Base-by-base conservation (phyloP, 2,888 invertebrate species). In the Drosophila tanythrix region DNA sequence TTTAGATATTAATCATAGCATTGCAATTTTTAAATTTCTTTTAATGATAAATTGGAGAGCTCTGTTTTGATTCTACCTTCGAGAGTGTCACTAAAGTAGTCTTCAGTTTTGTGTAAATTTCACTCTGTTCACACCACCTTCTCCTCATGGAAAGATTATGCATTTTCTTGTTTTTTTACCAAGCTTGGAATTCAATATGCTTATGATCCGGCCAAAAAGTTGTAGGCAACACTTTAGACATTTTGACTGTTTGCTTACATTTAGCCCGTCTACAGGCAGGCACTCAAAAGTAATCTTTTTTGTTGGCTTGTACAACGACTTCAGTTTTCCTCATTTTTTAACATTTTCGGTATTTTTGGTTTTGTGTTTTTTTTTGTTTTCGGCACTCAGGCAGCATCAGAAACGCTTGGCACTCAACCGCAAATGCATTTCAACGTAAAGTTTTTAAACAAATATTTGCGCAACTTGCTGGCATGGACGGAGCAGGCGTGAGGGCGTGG, bases 361-460 rank as follows among this genome's bases (percentile, higher is more conserved):
- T 56, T 46, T 36, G 31, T 15, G 27, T 70, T 68, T 58, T 61
- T 65, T 81, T 74, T 66, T 70, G 74, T 75, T 76, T 81, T 74
- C 48, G 81, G 72, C 68, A 77, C 85, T 87, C 77, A 33, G 60
- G 74, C 78, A 69, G 76, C 76, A 66, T 70, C 82, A 53, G 87
- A 81, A 84, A 66, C 83, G 87, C 71, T 85, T 83, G 88, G 86
- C 90, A 88, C 86, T 90, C 87, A 88, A 90, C 89, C 88, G 88
- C 88, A 90, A 90, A 90, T 90, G 88, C 88, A 90, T 85, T 91
- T 85, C 78, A 84, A 85, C 82, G 83, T 87, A 88, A 91, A 88
- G 88, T 91, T 89, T 83, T 88, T 86, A 80, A 84, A 79, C 83
- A 90, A 91, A 90, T 91, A 90, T 90, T 90, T 90, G 79, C 88